phyloP scores from a whole-genome alignment of 2,113 vertebrate species.

The Psammodynastes pulverulentus region DNA sequence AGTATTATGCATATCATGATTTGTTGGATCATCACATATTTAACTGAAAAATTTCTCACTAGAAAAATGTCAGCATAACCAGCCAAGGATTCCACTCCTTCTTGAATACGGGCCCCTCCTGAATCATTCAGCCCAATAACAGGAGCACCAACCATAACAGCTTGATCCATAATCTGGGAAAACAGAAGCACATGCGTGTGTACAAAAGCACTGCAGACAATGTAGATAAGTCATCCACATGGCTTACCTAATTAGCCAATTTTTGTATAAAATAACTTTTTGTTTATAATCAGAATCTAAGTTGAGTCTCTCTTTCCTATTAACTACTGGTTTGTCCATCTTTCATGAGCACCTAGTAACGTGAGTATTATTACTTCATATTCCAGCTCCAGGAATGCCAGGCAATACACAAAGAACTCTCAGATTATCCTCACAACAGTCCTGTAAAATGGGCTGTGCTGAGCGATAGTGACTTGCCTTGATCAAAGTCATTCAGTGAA shows the following conservation, averaged over 20 bases:
- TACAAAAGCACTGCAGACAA: not conserved
- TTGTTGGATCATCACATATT: not conserved
- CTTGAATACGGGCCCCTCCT: slow-evolving; percentile 95
- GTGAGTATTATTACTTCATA: not conserved
- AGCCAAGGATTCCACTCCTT: slow-evolving; percentile 95
- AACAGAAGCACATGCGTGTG: not conserved
- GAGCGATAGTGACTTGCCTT: not conserved
- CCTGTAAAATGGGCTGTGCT: not conserved
- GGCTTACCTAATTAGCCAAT: not conserved
- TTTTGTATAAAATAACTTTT: not conserved
- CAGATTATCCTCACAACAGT: not conserved
- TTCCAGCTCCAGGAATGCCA: not conserved
- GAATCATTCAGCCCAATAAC: slow-evolving; percentile 98
- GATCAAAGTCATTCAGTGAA: not conserved
- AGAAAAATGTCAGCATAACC: slow-evolving; percentile 98
- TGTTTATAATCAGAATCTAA: not conserved
- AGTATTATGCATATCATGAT: not conserved
- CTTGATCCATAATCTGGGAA: slow-evolving; percentile 94
- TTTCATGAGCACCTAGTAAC: not conserved
- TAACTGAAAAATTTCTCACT: slow-evolving; percentile 68
- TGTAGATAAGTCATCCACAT: not conserved
- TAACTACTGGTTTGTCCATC: not conserved
- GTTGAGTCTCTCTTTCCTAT: not conserved
- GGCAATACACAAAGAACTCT: not conserved
- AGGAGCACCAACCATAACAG: slow-evolving; percentile 89